phyloP scores from a whole-genome alignment of 2,888 invertebrate genomes.

The Oeneis ivallda region DNA sequence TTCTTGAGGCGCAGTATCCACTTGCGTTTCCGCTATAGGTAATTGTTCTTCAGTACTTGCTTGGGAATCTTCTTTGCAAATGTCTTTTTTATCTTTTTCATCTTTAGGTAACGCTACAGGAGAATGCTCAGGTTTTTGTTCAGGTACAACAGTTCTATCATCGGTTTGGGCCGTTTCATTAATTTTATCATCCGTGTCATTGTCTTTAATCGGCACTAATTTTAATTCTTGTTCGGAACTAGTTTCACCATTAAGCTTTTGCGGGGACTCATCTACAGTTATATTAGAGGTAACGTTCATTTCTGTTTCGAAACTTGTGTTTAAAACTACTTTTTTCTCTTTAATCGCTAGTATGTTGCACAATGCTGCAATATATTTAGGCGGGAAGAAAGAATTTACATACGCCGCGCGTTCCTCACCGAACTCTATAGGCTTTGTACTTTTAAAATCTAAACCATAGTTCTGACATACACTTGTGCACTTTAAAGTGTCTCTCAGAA shows the following conservation, averaged over 20 bases:
- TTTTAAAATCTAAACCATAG: slow-evolving; percentile 84
- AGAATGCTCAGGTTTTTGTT: slow-evolving; percentile 52
- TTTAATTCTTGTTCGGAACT: slow-evolving; percentile 64
- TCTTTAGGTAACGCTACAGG: slow-evolving; percentile 59
- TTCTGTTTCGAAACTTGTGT: slow-evolving; percentile 82
- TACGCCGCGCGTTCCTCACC: slow-evolving; percentile 79
- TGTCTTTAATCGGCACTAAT: slow-evolving; percentile 60
- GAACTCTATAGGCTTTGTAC: slow-evolving; percentile 77
- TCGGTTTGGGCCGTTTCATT: slow-evolving; percentile 60
- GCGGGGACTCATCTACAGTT: slow-evolving; percentile 66
- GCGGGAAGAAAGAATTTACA: slow-evolving; percentile 83
- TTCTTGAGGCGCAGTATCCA: slow-evolving; percentile 47
- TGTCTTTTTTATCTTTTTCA: slow-evolving; percentile 54
- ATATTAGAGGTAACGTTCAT: slow-evolving; percentile 72
- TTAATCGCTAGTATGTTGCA: slow-evolving; percentile 88
- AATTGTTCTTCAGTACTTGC: slow-evolving; percentile 51
- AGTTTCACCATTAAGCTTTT: slow-evolving; percentile 59
- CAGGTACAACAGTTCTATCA: slow-evolving; percentile 51
- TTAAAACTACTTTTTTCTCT: slow-evolving; percentile 85
- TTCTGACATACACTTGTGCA: slow-evolving; percentile 82
- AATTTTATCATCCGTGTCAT: slow-evolving; percentile 60
- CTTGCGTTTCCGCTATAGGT: slow-evolving; percentile 29
- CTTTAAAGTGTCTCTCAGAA: slow-evolving; percentile 83
- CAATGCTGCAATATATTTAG: slow-evolving; percentile 87
- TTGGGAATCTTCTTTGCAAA: slow-evolving; percentile 54